Evolutionary conservation across 2,888 invertebrate genomes (phyloP), one percentile per base, ranked within the genome.

Genomic region (Drosophila atripex): DNA sequence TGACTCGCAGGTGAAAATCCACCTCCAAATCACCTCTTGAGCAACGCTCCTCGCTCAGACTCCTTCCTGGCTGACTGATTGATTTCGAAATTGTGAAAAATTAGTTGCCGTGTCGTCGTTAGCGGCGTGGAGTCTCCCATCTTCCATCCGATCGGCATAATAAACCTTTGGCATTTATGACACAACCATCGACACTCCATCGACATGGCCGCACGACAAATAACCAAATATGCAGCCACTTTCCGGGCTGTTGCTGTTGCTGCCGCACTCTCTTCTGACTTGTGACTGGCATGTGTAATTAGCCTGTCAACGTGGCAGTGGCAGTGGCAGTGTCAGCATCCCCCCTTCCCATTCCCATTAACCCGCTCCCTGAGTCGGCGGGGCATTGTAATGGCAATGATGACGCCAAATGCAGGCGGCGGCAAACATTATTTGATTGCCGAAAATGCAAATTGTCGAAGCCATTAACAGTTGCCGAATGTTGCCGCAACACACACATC

Each of bases 261-360:
- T 12, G 41, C 41, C 41, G 65, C 66, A 54, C 39, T 47, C 60
- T 8, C 35, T 25, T 7, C 28, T 60, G 60, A 59, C 60, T 60
- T 75, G 82, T 77, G 84, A 86, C 71, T 84, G 75, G 80, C 86
- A 80, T 80, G 59, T 70, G 71, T 86, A 86, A 80, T 86, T 80
- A 86, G 84, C 55, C 49, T 41, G 50, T 77, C 59, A 65, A 18
- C 55, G 66, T 54, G 43, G 43, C 43, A 21, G 39, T 35, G 35
- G 35, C 35, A 35, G 35, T 35, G 35, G n/a, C 35, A n/a, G n/a
- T 4, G 35, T 3, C 39, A 39, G 39, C 16, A 8, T n/a, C n/a
- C n/a, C n/a, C n/a, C n/a, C n/a, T n/a, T n/a, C n/a, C n/a, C n/a
- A n/a, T n/a, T n/a, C n/a, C n/a, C n/a, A n/a, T n/a, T n/a, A n/a